phyloP scores from a whole-genome alignment of 2,888 invertebrate genomes.

The Ptycholaimellus sp. region DNA sequence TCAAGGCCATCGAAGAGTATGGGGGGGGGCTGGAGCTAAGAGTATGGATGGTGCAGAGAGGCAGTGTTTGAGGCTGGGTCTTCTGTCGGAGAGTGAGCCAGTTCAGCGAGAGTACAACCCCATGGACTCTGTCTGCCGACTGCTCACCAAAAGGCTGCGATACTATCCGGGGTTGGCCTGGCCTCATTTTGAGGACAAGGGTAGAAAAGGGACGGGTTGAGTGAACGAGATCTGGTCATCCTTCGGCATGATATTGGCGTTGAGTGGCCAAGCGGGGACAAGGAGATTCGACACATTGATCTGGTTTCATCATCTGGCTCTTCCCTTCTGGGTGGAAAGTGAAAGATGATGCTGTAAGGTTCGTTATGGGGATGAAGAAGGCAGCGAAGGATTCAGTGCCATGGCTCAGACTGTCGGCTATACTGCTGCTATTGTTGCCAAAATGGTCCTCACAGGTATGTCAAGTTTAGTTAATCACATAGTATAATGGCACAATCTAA shows the following conservation, averaged over 20 bases:
- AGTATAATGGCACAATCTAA: too few relatives aligned
- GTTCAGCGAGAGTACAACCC: conserved; percentile 54
- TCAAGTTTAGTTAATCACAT: not conserved
- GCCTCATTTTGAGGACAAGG: too few relatives aligned
- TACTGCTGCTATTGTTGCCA: conserved; percentile 79
- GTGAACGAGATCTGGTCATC: conserved; percentile 76
- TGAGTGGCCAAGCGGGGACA: conserved; percentile 50
- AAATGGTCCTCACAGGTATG: conserved; percentile 81
- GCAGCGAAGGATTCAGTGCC: conserved; percentile 51
- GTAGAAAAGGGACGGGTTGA: too few relatives aligned
- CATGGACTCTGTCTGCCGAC: conserved; percentile 72
- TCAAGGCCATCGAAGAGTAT: conserved; percentile 8
- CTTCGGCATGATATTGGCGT: conserved; percentile 76
- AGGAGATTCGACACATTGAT: too few relatives aligned
- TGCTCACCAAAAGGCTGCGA: too few relatives aligned
- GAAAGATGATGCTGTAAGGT: not conserved
- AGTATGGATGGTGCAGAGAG: too few relatives aligned
- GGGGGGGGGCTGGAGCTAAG: too few relatives aligned
- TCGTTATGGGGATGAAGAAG: conserved; percentile 47
- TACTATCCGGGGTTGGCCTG: too few relatives aligned
- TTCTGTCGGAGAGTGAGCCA: conserved; percentile 56
- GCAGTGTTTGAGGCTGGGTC: conserved; percentile 43
- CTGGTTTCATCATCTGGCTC: not conserved
- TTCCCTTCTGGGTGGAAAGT: not conserved
- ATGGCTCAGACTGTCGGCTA: conserved; percentile 83